A percentile compares a stretch with the other conserved stretches of the same genome.
These are phyloP conservation scores for Chaenocephalus aceratus DNA, from an alignment of 2,113 vertebrate genomes.

Conservation along the genomic window DNA sequence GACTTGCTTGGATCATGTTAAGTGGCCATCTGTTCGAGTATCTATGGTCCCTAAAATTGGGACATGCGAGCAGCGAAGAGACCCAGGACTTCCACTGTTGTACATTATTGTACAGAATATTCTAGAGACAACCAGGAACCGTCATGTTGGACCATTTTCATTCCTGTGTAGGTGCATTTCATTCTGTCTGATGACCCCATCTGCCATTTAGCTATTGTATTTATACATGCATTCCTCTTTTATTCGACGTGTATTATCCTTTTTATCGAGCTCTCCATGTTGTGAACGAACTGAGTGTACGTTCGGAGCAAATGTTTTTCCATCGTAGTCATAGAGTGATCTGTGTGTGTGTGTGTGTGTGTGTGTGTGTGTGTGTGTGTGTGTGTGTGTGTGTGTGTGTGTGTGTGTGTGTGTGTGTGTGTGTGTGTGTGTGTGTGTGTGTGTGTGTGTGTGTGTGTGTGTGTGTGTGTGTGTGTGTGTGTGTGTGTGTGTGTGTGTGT, in stretches of 20 bases:
- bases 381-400: too few species aligned
- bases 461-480: too few species aligned
- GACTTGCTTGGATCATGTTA: slow-evolving; percentile 15
- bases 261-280: slow-evolving; percentile 50
- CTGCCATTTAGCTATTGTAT: slow-evolving; percentile 47
- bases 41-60: slow-evolving; percentile 15
- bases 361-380: background rate
- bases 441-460: too few species aligned
- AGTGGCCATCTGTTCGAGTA: slow-evolving; percentile 9
- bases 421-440: too few species aligned
- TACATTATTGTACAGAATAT: slow-evolving; percentile 83
- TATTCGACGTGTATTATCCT: slow-evolving; percentile 45
- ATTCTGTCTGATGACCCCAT: slow-evolving; percentile 31
- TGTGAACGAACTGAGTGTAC: slow-evolving; percentile 37
- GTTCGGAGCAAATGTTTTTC: slow-evolving; percentile 39
- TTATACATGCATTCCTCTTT: slow-evolving; percentile 66
- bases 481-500: too few species aligned
- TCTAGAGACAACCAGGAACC: slow-evolving; percentile 54
- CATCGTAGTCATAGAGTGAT: slow-evolving; percentile 59
- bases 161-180: slow-evolving; percentile 57
- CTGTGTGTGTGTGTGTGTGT: slow-evolving; percentile 39
- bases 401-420: too few species aligned
- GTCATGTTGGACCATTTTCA: slow-evolving; percentile 58
- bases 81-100: slow-evolving; percentile 53
- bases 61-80: slow-evolving; percentile 9